Conservation (phyloP, 2,888 invertebrate species). For the Chrysina gloriosa region DNA sequence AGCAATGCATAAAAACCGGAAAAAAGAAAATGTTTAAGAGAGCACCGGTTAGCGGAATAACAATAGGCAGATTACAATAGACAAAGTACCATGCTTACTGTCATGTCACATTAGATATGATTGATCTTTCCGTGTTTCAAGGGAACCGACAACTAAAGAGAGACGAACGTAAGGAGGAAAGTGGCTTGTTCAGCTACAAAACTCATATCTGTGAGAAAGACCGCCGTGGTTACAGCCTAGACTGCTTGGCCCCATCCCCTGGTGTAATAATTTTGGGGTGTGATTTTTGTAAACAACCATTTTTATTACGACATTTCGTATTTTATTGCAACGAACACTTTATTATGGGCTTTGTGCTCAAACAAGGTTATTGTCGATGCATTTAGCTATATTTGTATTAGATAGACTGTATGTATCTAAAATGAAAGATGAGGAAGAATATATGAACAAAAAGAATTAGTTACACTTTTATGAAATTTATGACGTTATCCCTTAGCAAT, state of each 20-base stretch:
- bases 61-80: constrained; percentile 66
- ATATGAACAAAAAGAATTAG: constrained; percentile 13
- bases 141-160: constrained; percentile 1
- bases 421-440: constrained; percentile 4
- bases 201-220: constrained; percentile 59
- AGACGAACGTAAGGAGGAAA: constrained; percentile 37
- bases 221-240: constrained; percentile 54
- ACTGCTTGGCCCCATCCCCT: constrained; percentile 41
- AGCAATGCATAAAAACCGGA: constrained; percentile 59
- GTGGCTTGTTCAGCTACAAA: constrained; percentile 38
- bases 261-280: constrained; percentile 41
- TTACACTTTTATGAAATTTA: constrained; percentile 21
- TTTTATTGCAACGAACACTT: constrained; percentile 55
- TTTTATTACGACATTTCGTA: constrained; percentile 57
- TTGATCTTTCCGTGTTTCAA: constrained; percentile 57
- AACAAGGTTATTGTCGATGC: constrained; percentile 57
- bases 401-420: constrained; percentile 13
- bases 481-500: constrained; percentile 6
- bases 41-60: constrained; percentile 59
- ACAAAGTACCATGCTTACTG: constrained; percentile 65
- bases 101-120: constrained; percentile 66
- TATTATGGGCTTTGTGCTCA: constrained; percentile 56
- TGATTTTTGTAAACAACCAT: constrained; percentile 54
- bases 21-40: constrained; percentile 56
- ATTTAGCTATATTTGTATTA: constrained; percentile 41